A percentile compares a stretch with the other conserved stretches of the same genome.
These are phyloP conservation scores for Drosophila flavopinicola DNA, from an alignment of 2,888 invertebrate genomes.

Conservation along the genomic window DNA sequence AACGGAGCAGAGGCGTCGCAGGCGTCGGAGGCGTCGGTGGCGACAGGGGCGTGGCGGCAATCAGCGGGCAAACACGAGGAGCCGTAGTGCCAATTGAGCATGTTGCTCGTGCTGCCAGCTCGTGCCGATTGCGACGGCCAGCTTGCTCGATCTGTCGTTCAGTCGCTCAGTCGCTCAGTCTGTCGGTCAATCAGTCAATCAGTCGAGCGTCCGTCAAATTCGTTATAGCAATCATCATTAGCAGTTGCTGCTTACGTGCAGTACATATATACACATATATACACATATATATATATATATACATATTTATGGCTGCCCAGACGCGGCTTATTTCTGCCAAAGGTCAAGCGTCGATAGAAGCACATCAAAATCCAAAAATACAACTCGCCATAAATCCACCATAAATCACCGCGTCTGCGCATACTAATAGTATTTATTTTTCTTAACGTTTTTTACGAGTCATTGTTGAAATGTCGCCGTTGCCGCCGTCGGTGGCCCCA, in stretches of 20 bases:
- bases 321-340: constrained; percentile 67
- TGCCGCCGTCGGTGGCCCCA: constrained; percentile 19
- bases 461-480: constrained; percentile 36
- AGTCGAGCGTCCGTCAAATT: constrained; percentile 53
- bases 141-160: constrained; percentile 33
- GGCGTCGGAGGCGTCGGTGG: constrained; percentile 13
- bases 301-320: constrained; percentile 48
- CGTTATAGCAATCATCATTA: constrained; percentile 76
- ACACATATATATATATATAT: constrained; percentile 14
- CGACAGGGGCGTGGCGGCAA: constrained; percentile 35
- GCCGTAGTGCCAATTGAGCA: constrained; percentile 71
- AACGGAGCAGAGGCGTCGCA: not conserved
- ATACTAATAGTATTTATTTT: constrained; percentile 22
- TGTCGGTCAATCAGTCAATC: constrained; percentile 21
- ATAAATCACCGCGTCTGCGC: constrained; percentile 56
- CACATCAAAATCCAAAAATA: constrained; percentile 59
- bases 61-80: constrained; percentile 68
- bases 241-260: constrained; percentile 27
- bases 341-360: constrained; percentile 66
- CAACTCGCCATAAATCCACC: constrained; percentile 40
- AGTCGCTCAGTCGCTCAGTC: constrained; percentile 16
- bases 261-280: constrained; percentile 1
- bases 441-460: constrained; percentile 5
- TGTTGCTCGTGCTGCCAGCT: constrained; percentile 73
- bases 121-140: constrained; percentile 65